These are phyloP conservation scores for Baronia brevicornis DNA, from an alignment of 2,888 invertebrate species.

Conservation along the genomic window DNA sequence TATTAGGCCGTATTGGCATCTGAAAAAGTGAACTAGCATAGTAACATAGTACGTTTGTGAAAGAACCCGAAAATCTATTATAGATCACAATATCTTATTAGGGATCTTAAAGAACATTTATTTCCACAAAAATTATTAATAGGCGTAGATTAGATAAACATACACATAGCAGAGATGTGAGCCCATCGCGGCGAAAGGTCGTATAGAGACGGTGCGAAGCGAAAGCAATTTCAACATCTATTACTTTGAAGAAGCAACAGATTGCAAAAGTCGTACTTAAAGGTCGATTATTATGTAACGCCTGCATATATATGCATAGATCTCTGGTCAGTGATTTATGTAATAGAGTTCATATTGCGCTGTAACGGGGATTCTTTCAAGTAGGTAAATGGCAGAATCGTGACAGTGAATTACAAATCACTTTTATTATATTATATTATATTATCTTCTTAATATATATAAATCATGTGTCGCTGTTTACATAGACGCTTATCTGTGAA, in stretches of 20 bases:
- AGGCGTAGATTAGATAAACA: slow-evolving; percentile 6
- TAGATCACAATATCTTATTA: too few relatives aligned
- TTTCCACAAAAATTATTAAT: slow-evolving; percentile 5
- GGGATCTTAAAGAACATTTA: too few relatives aligned
- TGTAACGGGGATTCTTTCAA: slow-evolving; percentile 3
- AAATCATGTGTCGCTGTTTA: too few relatives aligned
- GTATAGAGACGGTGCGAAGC: slow-evolving; percentile 8
- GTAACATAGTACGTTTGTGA: too few relatives aligned
- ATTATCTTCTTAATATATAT: too few relatives aligned
- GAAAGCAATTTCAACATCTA: slow-evolving; percentile 17
- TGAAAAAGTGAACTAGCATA: too few relatives aligned
- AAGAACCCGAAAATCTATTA: too few relatives aligned
- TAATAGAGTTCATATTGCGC: slow-evolving; percentile 9
- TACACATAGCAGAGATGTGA: slow-evolving; percentile 11
- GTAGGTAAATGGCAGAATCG: slow-evolving; percentile 11
- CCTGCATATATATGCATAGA: slow-evolving; percentile 12
- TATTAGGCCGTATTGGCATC: too few relatives aligned
- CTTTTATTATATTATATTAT: slow-evolving; percentile 7
- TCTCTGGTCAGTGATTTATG: slow-evolving; percentile 12
- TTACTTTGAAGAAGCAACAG: slow-evolving; percentile 11
- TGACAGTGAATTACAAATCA: slow-evolving; percentile 7
- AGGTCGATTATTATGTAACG: slow-evolving; percentile 15
- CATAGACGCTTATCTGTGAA: too few relatives aligned
- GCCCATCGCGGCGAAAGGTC: slow-evolving; percentile 8
- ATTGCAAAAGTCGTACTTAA: slow-evolving; percentile 13